These are phyloP conservation scores for Picus viridis DNA, from an alignment of 2,797 vertebrate species.

Conservation along the genomic window DNA sequence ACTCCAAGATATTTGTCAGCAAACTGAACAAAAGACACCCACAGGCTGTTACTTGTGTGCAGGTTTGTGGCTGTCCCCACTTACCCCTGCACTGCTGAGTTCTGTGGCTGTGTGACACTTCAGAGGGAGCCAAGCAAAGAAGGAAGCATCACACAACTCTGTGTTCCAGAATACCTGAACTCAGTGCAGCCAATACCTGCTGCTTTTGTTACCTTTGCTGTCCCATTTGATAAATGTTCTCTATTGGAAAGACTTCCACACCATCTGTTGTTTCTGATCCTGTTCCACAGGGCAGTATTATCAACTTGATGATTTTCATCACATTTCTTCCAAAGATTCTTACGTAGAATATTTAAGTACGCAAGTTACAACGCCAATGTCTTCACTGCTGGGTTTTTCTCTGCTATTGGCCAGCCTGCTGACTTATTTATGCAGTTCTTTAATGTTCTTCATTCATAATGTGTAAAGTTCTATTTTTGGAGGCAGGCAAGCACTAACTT, in stretches of 20 bases:
- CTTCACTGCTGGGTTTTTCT: neutral
- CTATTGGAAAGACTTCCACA: neutral
- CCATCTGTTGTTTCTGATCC: neutral
- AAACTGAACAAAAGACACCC: neutral
- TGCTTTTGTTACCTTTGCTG: neutral
- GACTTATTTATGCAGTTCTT: neutral
- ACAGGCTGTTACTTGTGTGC: accelerated
- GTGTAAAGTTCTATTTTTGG: neutral
- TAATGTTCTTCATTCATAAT: neutral
- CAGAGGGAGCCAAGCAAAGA: neutral
- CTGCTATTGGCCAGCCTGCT: neutral
- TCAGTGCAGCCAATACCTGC: neutral
- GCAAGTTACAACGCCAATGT: neutral
- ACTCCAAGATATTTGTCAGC: neutral
- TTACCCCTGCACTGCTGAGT: neutral
- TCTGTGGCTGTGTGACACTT: neutral
- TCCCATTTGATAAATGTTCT: neutral
- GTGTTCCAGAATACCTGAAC: accelerated
- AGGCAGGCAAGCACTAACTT: neutral
- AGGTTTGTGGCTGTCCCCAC: neutral
- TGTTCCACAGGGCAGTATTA: neutral
- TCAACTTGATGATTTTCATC: neutral
- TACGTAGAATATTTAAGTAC: neutral
- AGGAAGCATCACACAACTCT: neutral
- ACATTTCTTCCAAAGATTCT: neutral